Evolutionary conservation across 2,797 vertebrate species (phyloP), one percentile per base, ranked within the genome.

Genomic region (Sylvilagus floridanus): DNA sequence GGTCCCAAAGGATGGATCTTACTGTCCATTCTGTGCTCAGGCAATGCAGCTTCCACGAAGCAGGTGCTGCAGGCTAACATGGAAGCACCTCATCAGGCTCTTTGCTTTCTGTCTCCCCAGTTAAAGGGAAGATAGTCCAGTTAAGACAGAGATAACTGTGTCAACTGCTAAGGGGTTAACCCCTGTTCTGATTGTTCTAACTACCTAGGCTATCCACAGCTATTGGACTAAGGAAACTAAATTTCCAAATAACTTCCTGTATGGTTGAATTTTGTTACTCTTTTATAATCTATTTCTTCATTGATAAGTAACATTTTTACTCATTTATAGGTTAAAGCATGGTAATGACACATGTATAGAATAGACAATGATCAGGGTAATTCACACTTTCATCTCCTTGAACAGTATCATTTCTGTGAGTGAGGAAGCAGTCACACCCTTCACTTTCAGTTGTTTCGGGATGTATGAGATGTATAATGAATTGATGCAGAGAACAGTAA

Each of bases 1-100:
- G 88, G 84, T 97, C 93, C 90, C 96, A 94, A 79, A 77, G 94
- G 94, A 97, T 90, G 93, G 95, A 97, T 96, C 96, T 97, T 93
- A 92, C 66, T 95, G 88, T 95, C 97, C 96, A 94, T 93, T 89
- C 95, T 92, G 84, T 35, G 57, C 91, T 97, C 91, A 94, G 95
- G 97, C 95, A 97, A 96, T 79, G 94, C 57, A 96, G 95, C 96
- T 96, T 92, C 97, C 96, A 96, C 97, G 78, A 90, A 93, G 83
- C 96, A 98, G 96, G 93, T 79, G 95, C 95, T 96, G 35, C 85
- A 96, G 92, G 96, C 96, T 77, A 96, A 96, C 93, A 96, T 76
- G 66, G 85, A 97, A 97, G 92, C n/a, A n/a, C 52, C 16, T n/a
- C 35, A 7, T 21, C 60, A 30, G n/a, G 62, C 52, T 63, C 77